These are phyloP conservation scores for Thalassophryne amazonica DNA, from an alignment of 2,797 vertebrate genomes.

Conservation along the genomic window DNA sequence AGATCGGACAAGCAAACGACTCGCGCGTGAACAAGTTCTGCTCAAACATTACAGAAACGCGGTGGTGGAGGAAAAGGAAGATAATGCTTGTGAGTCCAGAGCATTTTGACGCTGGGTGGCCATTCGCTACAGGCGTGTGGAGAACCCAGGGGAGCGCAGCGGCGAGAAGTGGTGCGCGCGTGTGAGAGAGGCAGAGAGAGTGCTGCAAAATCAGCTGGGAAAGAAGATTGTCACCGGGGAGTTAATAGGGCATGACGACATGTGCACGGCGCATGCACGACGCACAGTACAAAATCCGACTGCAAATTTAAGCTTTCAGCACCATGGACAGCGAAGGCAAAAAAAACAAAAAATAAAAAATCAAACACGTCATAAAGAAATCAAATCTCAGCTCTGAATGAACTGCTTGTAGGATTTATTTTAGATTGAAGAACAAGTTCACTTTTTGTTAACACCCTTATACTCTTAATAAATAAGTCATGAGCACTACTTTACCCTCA, in stretches of 20 bases:
- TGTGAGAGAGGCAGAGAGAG: not conserved
- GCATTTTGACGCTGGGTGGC: conserved; percentile 1
- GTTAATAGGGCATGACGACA: not conserved
- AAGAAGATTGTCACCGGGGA: not conserved
- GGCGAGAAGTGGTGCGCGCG: too few relatives aligned
- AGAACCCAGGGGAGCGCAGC: too few relatives aligned
- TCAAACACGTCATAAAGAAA: too few relatives aligned
- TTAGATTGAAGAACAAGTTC: too few relatives aligned
- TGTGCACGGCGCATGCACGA: not conserved
- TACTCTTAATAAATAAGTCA: too few relatives aligned
- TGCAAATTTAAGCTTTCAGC: conserved; percentile 9
- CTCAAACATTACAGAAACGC: not conserved
- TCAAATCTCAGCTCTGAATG: too few relatives aligned
- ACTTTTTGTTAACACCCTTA: too few relatives aligned
- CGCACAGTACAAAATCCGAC: not conserved
- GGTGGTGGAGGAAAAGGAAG: not conserved
- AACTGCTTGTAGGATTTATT: too few relatives aligned
- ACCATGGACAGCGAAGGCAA: conserved; percentile 35
- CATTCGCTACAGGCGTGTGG: not conserved
- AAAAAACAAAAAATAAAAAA: too few relatives aligned
- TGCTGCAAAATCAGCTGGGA: conserved; percentile 3
- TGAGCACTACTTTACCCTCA: too few relatives aligned
- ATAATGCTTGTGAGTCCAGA: not conserved
- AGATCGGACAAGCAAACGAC: conserved; percentile 45
- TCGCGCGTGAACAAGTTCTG: conserved; percentile 31